Evolutionary conservation across 2,113 vertebrate species (phyloP).

Genomic region (Illadopsis cleaveri): DNA sequence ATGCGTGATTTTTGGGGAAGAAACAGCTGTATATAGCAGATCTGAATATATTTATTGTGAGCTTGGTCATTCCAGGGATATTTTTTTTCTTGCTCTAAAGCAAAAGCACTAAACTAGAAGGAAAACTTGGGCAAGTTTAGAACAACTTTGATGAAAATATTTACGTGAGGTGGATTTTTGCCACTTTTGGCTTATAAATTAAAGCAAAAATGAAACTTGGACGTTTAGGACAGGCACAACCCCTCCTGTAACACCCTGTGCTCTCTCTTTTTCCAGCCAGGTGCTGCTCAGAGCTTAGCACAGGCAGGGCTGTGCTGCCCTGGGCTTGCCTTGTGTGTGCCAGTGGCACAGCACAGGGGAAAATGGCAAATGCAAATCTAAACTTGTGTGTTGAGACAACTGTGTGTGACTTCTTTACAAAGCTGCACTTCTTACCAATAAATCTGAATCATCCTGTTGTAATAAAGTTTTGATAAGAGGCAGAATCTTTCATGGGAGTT

Average conservation of each 20-base stretch:
- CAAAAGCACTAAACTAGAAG: neutral
- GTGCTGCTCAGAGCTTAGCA: neutral
- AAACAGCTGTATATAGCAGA: neutral
- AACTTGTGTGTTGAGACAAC: neutral
- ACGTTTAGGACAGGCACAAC: neutral
- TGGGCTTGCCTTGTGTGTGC: neutral
- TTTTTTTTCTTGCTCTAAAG: neutral
- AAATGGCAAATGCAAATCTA: neutral
- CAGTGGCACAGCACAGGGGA: neutral
- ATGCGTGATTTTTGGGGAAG: fast-evolving
- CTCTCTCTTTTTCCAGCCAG: neutral
- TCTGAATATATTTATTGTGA: neutral
- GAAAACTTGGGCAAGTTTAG: neutral
- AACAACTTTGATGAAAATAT: neutral
- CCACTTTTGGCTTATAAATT: neutral
- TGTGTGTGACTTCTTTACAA: neutral
- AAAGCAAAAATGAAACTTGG: neutral
- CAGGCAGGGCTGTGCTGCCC: fast-evolving
- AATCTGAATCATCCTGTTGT: neutral
- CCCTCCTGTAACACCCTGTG: neutral
- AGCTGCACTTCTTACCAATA: neutral
- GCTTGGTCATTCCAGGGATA: neutral
- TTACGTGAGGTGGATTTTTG: neutral
- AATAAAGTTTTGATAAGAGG: neutral
- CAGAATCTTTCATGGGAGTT: neutral